These are phyloP conservation scores for Ooceraea biroi DNA, from an alignment of 1,140 invertebrate genomes.

Conservation along the genomic window DNA sequence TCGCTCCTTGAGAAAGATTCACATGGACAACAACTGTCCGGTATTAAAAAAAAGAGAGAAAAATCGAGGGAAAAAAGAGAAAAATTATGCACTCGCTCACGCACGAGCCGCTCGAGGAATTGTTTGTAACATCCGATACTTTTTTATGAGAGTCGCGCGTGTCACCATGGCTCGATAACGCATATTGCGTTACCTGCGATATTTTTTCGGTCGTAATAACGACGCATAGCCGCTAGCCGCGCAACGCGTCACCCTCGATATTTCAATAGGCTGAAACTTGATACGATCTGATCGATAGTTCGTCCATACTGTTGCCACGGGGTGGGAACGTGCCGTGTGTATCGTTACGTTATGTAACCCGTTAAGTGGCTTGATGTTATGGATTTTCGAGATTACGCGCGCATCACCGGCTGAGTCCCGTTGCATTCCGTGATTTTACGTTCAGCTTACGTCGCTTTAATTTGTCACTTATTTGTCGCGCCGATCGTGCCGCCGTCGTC, in stretches of 20 bases:
- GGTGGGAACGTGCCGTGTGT: slow-evolving; percentile 55
- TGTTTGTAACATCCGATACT: not conserved
- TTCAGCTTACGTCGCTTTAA: slow-evolving; percentile 27
- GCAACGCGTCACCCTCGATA: slow-evolving; percentile 64
- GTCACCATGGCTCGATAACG: slow-evolving; percentile 45
- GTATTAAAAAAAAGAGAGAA: not conserved
- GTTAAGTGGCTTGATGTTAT: slow-evolving; percentile 64
- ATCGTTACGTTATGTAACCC: slow-evolving; percentile 63
- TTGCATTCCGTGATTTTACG: slow-evolving; percentile 40
- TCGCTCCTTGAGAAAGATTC: not conserved
- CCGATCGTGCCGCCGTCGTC: too few species aligned
- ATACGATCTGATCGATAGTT: slow-evolving; percentile 73
- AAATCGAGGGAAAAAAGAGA: not conserved
- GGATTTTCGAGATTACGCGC: slow-evolving; percentile 56
- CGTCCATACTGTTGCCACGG: slow-evolving; percentile 66
- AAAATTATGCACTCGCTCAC: not conserved
- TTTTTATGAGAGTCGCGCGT: slow-evolving; percentile 38
- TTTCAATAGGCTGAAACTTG: slow-evolving; percentile 68
- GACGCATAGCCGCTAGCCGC: slow-evolving; percentile 40
- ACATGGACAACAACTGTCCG: not conserved
- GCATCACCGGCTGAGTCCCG: slow-evolving; percentile 21
- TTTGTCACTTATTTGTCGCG: slow-evolving; percentile 20
- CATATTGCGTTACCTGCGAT: slow-evolving; percentile 37
- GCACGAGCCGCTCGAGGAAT: not conserved
- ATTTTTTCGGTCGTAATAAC: slow-evolving; percentile 62